Percentiles rank a stretch among this genome's conserved stretches.
These are phyloP conservation scores for Drosophila willistoni DNA, from an alignment of 1,140 invertebrate species.

Conservation along the genomic window DNA sequence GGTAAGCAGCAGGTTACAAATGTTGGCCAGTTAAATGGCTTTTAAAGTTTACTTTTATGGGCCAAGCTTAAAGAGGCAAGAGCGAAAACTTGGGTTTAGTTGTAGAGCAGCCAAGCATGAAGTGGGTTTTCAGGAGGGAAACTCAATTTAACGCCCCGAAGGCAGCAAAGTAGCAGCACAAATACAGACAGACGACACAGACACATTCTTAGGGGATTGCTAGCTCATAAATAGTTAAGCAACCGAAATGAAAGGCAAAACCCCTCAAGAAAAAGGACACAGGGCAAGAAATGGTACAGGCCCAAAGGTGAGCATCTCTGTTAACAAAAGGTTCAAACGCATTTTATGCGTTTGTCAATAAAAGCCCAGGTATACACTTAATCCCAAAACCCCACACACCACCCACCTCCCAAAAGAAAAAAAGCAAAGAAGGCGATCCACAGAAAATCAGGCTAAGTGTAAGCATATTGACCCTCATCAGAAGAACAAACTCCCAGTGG, in stretches of 20 bases:
- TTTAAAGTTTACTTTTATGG: constrained; percentile 43
- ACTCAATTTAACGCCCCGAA: constrained; percentile 79
- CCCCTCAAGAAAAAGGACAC: constrained; percentile 43
- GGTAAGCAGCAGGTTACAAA: constrained; percentile 52
- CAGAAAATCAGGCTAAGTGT: constrained; percentile 77
- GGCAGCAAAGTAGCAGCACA: constrained; percentile 79
- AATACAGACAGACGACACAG: constrained; percentile 68
- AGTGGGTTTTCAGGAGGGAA: constrained; percentile 46
- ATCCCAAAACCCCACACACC: constrained; percentile 20
- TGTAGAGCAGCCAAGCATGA: constrained; percentile 58
- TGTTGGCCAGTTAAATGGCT: constrained; percentile 49
- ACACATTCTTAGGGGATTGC: constrained; percentile 73
- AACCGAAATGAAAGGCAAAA: constrained; percentile 72
- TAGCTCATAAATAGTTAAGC: constrained; percentile 81
- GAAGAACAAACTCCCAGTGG: constrained; percentile 39
- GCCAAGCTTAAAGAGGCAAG: constrained; percentile 47
- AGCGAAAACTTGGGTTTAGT: constrained; percentile 34
- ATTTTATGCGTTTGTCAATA: constrained; percentile 80
- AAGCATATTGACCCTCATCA: constrained; percentile 77
- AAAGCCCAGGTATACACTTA: constrained; percentile 50
- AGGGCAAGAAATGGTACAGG: constrained; percentile 47
- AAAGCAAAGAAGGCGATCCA: constrained; percentile 28
- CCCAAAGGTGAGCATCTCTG: constrained; percentile 61
- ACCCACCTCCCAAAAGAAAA: constrained; percentile 6
- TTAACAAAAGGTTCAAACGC: constrained; percentile 76